These are phyloP conservation scores for Rhinogobius similis DNA, from an alignment of 2,113 vertebrate genomes.

Conservation along the genomic window DNA sequence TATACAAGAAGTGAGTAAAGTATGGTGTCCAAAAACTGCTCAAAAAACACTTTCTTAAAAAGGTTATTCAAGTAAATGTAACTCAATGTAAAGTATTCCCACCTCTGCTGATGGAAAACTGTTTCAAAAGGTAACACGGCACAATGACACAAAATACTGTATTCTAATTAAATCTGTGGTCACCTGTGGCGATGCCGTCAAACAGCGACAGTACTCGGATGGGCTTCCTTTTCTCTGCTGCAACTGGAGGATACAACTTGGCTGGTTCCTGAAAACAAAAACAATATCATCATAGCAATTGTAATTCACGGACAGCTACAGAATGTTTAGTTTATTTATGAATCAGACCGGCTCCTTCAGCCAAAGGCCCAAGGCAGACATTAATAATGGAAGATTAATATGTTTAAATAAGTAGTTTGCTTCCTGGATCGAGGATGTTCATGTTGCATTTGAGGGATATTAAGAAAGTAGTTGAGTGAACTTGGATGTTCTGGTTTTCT, in stretches of 20 bases:
- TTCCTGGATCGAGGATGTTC: neutral
- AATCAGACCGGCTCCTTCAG: neutral
- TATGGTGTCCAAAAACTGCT: no score
- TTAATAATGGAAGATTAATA: constrained; percentile 21
- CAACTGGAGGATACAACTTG: constrained; percentile 89
- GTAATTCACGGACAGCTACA: neutral
- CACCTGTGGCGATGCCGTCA: constrained; percentile 96
- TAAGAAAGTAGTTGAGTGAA: neutral
- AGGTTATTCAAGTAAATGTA: no score
- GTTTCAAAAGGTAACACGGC: neutral
- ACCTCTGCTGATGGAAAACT: neutral
- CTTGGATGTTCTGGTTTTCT: neutral
- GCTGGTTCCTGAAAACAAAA: constrained; percentile 83
- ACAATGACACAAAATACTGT: neutral
- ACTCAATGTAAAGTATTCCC: no score
- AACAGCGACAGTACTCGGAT: constrained; percentile 96
- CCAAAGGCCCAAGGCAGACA: neutral
- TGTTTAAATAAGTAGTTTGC: constrained; percentile 23
- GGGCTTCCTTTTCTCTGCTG: constrained; percentile 92
- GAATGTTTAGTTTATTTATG: neutral
- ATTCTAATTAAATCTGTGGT: neutral
- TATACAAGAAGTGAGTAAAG: no score
- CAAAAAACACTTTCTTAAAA: no score
- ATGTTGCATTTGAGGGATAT: no score
- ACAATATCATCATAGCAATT: neutral